These are phyloP conservation scores for Volucella inflata DNA, from an alignment of 2,888 invertebrate genomes.

Conservation along the genomic window DNA sequence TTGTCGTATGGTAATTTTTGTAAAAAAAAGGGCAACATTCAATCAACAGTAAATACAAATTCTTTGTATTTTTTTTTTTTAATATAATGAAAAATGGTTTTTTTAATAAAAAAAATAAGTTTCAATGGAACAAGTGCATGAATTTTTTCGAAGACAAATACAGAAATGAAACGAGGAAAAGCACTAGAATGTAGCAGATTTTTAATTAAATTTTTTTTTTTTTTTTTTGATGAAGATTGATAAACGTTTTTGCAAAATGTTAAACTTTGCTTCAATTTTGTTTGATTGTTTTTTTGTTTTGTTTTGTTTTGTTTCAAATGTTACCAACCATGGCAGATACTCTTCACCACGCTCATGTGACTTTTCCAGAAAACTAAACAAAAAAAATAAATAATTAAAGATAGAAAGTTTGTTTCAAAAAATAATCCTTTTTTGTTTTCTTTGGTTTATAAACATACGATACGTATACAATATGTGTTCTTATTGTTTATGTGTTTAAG, in stretches of 20 bases:
- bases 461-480: neutral
- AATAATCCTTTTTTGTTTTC: constrained; percentile 31
- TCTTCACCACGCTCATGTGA: constrained; percentile 88
- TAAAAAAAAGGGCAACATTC: constrained; percentile 54
- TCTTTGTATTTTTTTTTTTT: constrained; percentile 11
- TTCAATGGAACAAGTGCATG: constrained; percentile 43
- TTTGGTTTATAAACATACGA: constrained; percentile 27
- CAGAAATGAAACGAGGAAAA: constrained; percentile 68
- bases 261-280: constrained; percentile 33
- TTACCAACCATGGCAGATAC: constrained; percentile 92
- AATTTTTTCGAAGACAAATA: constrained; percentile 56
- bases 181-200: constrained; percentile 52
- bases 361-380: constrained; percentile 91
- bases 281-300: constrained; percentile 12
- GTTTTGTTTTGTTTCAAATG: constrained; percentile 63
- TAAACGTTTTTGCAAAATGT: constrained; percentile 60
- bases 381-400: constrained; percentile 83
- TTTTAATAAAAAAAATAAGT: constrained; percentile 8
- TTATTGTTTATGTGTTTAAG: neutral
- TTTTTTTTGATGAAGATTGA: constrained; percentile 55
- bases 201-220: no score
- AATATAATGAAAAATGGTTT: constrained; percentile 15
- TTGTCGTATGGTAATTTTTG: constrained; percentile 3
- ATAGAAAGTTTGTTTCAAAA: constrained; percentile 77
- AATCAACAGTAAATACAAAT: constrained; percentile 5